Conservation (phyloP, 2,888 invertebrate genomes). For the Metallyticus violacea region DNA sequence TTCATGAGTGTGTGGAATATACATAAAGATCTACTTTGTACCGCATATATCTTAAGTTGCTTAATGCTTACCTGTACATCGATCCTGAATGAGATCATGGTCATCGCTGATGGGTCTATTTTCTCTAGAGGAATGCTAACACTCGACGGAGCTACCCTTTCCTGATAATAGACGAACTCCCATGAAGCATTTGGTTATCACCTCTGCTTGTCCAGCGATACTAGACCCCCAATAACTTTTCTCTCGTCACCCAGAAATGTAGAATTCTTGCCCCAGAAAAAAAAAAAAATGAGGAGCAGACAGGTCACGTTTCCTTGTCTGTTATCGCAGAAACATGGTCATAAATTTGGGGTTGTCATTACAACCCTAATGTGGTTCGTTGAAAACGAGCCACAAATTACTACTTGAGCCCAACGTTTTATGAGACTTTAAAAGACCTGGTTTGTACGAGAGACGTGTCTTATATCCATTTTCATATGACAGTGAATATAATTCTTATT, state of each 20-base stretch:
- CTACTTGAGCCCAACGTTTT: neutral
- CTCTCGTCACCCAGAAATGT: neutral
- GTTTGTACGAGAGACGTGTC: no score
- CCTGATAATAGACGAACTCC: neutral
- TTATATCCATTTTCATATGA: no score
- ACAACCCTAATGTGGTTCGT: neutral
- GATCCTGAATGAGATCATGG: no score
- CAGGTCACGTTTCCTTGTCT: neutral
- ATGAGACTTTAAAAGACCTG: neutral
- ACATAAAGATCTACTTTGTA: no score
- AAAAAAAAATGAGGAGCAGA: neutral
- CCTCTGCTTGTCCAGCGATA: neutral
- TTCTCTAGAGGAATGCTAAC: no score
- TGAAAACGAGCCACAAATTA: neutral
- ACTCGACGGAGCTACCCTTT: no score
- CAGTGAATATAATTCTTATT: no score
- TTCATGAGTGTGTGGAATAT: no score
- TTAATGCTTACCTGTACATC: no score
- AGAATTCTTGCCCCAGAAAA: neutral
- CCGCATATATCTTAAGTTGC: no score
- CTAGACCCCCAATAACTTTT: neutral
- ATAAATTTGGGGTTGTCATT: neutral
- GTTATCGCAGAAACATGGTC: neutral
- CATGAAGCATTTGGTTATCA: neutral
- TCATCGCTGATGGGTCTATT: no score